A percentile compares a stretch with the other conserved stretches of the same genome.
Conservation (phyloP, 2,113 vertebrate species). For the Takifugu bimaculatus region DNA sequence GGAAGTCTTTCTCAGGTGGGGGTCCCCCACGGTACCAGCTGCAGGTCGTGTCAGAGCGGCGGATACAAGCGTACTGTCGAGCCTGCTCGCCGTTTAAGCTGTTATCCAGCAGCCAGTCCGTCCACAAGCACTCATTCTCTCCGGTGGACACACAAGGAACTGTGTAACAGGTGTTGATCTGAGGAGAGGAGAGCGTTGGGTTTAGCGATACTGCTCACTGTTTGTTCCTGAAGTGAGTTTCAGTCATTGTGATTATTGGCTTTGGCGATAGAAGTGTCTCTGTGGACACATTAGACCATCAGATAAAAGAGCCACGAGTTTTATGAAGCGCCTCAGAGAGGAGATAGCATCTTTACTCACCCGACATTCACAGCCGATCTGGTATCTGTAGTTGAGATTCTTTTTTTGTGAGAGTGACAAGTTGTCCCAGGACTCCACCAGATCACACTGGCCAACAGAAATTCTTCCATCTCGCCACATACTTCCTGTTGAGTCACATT, state of each 20-base stretch:
- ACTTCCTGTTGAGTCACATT: constrained; percentile 72
- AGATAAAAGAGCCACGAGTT: background rate
- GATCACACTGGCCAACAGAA: constrained; percentile 85
- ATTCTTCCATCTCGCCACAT: constrained; percentile 83
- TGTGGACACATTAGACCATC: background rate
- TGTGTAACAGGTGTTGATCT: constrained; percentile 87
- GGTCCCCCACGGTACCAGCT: constrained; percentile 84
- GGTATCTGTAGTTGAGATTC: constrained; percentile 88
- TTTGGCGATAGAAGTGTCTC: background rate
- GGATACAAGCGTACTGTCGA: constrained; percentile 84
- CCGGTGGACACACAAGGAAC: constrained; percentile 77
- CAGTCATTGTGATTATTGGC: background rate
- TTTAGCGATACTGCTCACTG: background rate
- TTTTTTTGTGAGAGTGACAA: constrained; percentile 86
- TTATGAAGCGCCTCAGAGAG: constrained; percentile 1
- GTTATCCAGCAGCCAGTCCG: constrained; percentile 84
- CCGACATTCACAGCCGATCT: constrained; percentile 89
- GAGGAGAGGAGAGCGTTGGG: constrained; percentile 28
- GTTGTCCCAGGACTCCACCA: constrained; percentile 86
- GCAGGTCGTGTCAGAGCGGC: constrained; percentile 81
- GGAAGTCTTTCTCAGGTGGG: constrained; percentile 82
- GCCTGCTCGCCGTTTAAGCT: constrained; percentile 82
- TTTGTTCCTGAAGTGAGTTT: too few relatives aligned
- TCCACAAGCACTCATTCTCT: constrained; percentile 88
- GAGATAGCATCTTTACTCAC: constrained; percentile 72